These are phyloP conservation scores for Eulemur mongoz DNA, from an alignment of 2,797 vertebrate genomes.

Conservation along the genomic window DNA sequence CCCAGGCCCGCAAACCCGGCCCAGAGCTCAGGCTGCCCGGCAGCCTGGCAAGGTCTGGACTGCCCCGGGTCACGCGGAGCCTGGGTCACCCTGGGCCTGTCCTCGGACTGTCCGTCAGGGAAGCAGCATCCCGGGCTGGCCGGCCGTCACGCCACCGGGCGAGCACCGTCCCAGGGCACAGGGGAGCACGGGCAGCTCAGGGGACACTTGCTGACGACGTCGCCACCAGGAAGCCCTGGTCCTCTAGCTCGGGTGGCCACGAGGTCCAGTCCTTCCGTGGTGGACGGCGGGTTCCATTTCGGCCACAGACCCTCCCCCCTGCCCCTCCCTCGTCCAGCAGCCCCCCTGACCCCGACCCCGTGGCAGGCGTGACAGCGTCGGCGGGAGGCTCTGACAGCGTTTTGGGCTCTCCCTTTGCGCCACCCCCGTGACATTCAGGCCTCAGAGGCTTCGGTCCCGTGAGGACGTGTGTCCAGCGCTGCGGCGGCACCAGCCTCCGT, in stretches of 20 bases:
- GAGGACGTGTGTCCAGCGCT: background rate
- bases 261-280: too few relatives aligned
- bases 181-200: background rate
- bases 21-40: background rate
- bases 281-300: accelerated
- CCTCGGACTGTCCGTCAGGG: background rate
- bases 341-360: background rate
- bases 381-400: background rate
- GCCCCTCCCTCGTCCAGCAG: background rate
- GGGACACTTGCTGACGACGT: accelerated
- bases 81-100: background rate
- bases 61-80: background rate
- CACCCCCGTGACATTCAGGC: too few relatives aligned
- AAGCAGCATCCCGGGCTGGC: too few relatives aligned
- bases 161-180: background rate
- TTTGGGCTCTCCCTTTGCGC: background rate
- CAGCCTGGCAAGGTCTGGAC: background rate
- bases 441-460: background rate
- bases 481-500: background rate
- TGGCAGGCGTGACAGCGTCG: accelerated
- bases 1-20: background rate
- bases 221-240: background rate
- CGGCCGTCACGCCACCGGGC: too few relatives aligned
- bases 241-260: background rate
- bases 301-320: background rate